phyloP scores from a whole-genome alignment of 1,140 invertebrate genomes.

The Tenebrio molitor region DNA sequence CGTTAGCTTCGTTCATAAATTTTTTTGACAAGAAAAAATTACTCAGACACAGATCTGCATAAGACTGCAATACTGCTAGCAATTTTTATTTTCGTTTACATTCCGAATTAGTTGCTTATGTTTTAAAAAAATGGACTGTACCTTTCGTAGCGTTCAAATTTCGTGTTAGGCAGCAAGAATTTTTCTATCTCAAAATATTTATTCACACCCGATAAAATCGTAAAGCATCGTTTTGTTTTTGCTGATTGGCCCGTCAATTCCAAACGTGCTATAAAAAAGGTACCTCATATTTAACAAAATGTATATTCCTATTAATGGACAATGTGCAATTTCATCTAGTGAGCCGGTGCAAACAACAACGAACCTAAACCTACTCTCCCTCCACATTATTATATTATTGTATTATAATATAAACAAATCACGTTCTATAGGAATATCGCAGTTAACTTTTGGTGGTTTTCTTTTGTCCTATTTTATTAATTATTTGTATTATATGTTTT shows the following conservation, averaged over 20 bases:
- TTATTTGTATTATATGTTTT: conserved; percentile 43
- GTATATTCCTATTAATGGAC: conserved; percentile 60
- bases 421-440: conserved; percentile 29
- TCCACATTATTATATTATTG: conserved; percentile 7
- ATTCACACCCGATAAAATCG: no score
- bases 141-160: no score
- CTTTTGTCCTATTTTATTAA: conserved; percentile 40
- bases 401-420: conserved; percentile 17
- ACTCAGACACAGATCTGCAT: no score
- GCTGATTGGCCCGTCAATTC: conserved; percentile 17
- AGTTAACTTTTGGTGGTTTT: conserved; percentile 39
- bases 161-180: no score
- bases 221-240: no score
- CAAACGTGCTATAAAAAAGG: conserved; percentile 64
- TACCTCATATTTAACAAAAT: conserved; percentile 58
- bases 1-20: no score
- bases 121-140: no score
- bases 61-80: no score
- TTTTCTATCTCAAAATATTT: no score
- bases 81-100: no score
- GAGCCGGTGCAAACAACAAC: conserved; percentile 58
- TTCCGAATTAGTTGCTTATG: no score
- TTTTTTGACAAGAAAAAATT: no score
- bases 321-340: conserved; percentile 62
- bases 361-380: conserved; percentile 43